Conservation (phyloP, 2,888 invertebrate species). For the Timema podura region DNA sequence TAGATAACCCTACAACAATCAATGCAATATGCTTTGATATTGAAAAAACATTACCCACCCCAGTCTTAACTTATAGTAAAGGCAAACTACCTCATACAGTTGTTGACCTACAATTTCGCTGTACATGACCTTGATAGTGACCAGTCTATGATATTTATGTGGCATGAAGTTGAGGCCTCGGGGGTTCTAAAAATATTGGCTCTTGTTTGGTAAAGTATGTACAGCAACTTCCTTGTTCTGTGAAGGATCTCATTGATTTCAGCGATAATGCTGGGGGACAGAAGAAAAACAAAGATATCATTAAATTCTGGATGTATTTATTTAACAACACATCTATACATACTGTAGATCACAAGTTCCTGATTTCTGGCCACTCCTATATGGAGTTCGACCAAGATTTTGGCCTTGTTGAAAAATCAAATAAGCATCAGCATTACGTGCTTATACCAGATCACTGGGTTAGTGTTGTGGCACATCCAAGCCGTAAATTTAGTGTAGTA, state of each 20-base stretch:
- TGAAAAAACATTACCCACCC: neutral
- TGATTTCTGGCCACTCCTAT: neutral
- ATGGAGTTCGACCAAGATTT: constrained; percentile 11
- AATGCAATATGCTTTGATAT: neutral
- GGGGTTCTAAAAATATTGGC: constrained; percentile 5
- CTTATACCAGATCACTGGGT: neutral
- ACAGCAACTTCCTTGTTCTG: constrained; percentile 1
- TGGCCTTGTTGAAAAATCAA: neutral
- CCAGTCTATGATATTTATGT: constrained; percentile 37
- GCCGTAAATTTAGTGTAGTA: neutral
- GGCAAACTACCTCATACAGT: neutral
- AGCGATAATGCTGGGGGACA: neutral
- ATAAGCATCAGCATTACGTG: neutral
- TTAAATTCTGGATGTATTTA: neutral
- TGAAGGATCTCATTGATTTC: constrained; percentile 2
- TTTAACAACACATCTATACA: constrained; percentile 1
- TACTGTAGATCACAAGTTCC: constrained; percentile 14
- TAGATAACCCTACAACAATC: neutral
- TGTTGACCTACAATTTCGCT: constrained; percentile 1
- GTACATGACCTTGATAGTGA: constrained; percentile 39
- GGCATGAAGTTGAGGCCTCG: constrained; percentile 31
- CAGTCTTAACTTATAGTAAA: neutral
- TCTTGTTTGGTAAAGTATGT: constrained; percentile 14
- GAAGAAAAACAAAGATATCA: neutral
- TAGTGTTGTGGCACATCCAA: neutral